Conservation (phyloP, 92 coral and sea anemone genomes). For the Porites cylindrica region DNA sequence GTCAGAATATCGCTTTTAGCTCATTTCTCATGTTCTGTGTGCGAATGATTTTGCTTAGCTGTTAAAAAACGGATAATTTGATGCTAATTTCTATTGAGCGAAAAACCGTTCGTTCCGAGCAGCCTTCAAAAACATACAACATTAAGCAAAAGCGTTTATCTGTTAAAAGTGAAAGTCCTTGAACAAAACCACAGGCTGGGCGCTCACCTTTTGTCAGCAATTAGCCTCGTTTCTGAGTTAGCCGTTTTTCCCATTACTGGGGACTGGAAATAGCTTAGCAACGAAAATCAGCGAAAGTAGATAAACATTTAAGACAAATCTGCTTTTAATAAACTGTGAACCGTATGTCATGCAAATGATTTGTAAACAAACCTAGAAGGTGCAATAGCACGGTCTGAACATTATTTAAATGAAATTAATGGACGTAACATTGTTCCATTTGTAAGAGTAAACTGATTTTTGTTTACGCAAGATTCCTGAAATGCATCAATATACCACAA, state of each 20-base stretch:
- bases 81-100: too few relatives aligned
- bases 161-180: too few relatives aligned
- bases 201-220: not conserved
- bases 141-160: too few relatives aligned
- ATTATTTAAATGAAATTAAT: not conserved
- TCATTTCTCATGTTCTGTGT: too few relatives aligned
- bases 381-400: not conserved
- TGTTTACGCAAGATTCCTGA: not conserved
- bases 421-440: too few relatives aligned
- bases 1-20: too few relatives aligned
- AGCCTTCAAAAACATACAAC: too few relatives aligned
- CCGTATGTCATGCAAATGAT: not conserved
- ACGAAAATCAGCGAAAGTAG: not conserved
- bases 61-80: too few relatives aligned
- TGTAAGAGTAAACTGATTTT: not conserved
- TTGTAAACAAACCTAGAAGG: not conserved
- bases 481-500: not conserved
- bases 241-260: not conserved
- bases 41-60: too few relatives aligned
- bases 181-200: too few relatives aligned
- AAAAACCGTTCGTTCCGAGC: too few relatives aligned
- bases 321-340: constrained; percentile 11
- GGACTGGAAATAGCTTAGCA: constrained; percentile 6
- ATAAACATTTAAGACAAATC: not conserved
- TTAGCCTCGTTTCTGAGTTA: constrained; percentile 40